Base-by-base conservation (phyloP, 2,113 vertebrate genomes). In the Monopterus albus region DNA sequence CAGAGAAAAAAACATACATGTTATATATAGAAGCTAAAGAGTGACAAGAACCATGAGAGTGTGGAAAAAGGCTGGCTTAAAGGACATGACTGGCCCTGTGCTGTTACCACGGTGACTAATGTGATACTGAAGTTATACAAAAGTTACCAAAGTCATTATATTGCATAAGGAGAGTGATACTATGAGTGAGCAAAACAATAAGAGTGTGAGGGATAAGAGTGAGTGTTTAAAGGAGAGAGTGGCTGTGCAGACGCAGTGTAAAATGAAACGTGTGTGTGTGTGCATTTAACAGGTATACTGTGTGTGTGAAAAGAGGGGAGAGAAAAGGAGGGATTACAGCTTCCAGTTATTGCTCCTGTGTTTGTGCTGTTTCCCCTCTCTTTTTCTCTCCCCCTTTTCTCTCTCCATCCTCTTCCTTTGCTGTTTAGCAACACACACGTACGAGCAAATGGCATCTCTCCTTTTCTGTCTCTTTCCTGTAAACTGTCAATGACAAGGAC, bases 31-130 rank as follows among this genome's bases (percentile, higher is more conserved):
- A 57, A 61, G 57, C 25, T 40, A 55, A 56, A 29, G 39, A 76
- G 40, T 58, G 67, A 66, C 49, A 59, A 42, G 8, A 4, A 35
- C 39, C 55, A 15, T 2, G 46, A 26, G 49, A 13, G 31, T 63
- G 58, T 70, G 45, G 50, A 78, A 83, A 68, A 79, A 78, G 33
- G 18, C 59, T 66, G 57, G 36, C 65, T 36, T 69, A 38, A 73
- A 63, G 63, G 65, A 57, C 50, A 78, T 50, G 53, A 65, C 57
- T 71, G 78, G 49, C 33, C 49, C 40, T 49, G 11, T 46, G 49
- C 49, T 42, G 78, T 82, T 82, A 56, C 76, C 70, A 73, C 43
- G 58, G 79, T 45, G 53, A 78, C 72, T 85, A 80, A 85, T 87
- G 55, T 73, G 71, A 82, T 72, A 56, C 38, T 53, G 81, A 81